A percentile compares a stretch with the other conserved stretches of the same genome.
These are phyloP conservation scores for Amphipyra tragopoginis DNA, from an alignment of 2,888 invertebrate species.

Conservation along the genomic window DNA sequence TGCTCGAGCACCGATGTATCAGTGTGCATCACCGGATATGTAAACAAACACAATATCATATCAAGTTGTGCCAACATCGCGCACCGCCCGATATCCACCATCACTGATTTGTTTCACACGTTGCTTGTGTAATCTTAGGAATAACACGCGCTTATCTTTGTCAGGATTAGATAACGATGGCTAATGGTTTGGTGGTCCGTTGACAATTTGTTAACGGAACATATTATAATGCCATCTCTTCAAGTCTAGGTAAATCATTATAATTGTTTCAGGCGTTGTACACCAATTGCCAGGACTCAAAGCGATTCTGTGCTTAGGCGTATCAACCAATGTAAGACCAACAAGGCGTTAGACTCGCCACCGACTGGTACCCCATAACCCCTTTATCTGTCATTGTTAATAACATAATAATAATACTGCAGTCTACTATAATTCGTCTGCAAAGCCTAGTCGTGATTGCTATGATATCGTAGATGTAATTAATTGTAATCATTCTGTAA, in stretches of 20 bases:
- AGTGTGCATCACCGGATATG: constrained; percentile 2
- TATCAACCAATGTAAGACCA: too few relatives aligned
- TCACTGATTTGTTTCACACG: constrained; percentile 38
- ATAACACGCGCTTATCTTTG: constrained; percentile 13
- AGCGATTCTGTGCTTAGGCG: too few relatives aligned
- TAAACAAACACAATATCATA: constrained; percentile 24
- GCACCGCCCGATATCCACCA: constrained; percentile 6
- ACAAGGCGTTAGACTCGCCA: too few relatives aligned
- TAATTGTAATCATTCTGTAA: constrained; percentile 19
- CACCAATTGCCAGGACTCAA: too few relatives aligned
- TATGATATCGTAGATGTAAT: constrained; percentile 16
- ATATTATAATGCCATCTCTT: neutral
- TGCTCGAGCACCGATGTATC: neutral
- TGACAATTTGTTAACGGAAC: constrained; percentile 7
- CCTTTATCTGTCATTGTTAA: too few relatives aligned
- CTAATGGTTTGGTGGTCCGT: constrained; percentile 26
- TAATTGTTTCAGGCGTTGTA: too few relatives aligned
- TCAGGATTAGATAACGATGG: constrained; percentile 31
- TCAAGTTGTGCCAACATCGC: constrained; percentile 4
- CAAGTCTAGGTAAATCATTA: too few relatives aligned
- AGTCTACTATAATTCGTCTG: too few relatives aligned
- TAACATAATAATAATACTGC: too few relatives aligned
- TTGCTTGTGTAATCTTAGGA: constrained; percentile 16
- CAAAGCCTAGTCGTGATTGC: neutral
- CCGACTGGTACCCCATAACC: too few relatives aligned